Evolutionary conservation across 2,888 invertebrate species (phyloP).

Genomic region (Drymonia ruficornis): DNA sequence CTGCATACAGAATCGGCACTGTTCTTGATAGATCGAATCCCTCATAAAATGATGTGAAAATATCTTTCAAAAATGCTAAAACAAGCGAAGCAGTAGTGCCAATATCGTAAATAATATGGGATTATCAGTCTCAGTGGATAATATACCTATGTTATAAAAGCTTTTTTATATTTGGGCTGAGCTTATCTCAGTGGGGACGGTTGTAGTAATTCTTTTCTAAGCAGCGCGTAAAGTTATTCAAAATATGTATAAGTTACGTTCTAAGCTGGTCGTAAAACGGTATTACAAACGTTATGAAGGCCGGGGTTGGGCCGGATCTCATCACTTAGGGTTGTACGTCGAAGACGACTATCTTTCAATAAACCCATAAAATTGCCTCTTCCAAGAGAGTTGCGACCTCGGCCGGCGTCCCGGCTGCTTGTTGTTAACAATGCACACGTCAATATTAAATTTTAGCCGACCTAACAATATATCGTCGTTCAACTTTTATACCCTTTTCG

Average conservation of each 20-base stretch:
- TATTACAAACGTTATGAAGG: slow-evolving; percentile 80
- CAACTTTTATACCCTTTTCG: slow-evolving; percentile 68
- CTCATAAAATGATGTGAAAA: slow-evolving; percentile 14
- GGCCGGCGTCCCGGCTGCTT: slow-evolving; percentile 45
- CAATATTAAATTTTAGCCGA: slow-evolving; percentile 71
- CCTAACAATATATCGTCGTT: slow-evolving; percentile 70
- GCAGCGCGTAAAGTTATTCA: slow-evolving; percentile 76
- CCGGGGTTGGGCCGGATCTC: slow-evolving; percentile 76
- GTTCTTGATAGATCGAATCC: too few relatives aligned
- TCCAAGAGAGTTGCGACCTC: slow-evolving; percentile 53
- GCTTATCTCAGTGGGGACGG: slow-evolving; percentile 60
- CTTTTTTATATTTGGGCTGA: slow-evolving; percentile 19
- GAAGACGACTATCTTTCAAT: slow-evolving; percentile 74
- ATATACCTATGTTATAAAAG: slow-evolving; percentile 33
- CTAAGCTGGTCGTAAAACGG: slow-evolving; percentile 79
- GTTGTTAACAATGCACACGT: slow-evolving; percentile 67
- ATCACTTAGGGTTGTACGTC: slow-evolving; percentile 75
- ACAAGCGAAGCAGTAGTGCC: too few relatives aligned
- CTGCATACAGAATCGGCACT: too few relatives aligned
- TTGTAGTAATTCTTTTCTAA: slow-evolving; percentile 71
- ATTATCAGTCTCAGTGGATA: slow-evolving; percentile 10
- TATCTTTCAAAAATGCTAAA: too few relatives aligned
- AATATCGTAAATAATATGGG: slow-evolving; percentile 6
- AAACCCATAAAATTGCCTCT: slow-evolving; percentile 73
- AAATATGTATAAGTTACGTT: slow-evolving; percentile 81